Conservation (phyloP, 2,797 vertebrate species). For the Australoheros facetus region DNA sequence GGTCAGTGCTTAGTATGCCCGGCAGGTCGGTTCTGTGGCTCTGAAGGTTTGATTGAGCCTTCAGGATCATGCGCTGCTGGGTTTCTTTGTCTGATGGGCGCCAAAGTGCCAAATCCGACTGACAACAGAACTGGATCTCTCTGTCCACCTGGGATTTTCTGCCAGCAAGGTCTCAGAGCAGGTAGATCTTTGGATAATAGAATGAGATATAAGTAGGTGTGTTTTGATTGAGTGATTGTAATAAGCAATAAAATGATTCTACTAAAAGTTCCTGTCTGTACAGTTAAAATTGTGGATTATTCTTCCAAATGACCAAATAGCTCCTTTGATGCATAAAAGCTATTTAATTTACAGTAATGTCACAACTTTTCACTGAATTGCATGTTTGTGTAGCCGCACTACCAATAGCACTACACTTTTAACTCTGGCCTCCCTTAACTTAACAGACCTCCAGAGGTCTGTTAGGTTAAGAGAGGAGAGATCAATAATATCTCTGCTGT, state of each 20-base stretch:
- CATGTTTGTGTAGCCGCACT: neutral
- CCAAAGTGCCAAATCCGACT: constrained; percentile 79
- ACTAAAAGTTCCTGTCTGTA: neutral
- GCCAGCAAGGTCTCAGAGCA: constrained; percentile 72
- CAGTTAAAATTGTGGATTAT: neutral
- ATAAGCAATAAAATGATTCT: neutral
- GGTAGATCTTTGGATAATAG: constrained; percentile 58
- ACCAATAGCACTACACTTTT: neutral
- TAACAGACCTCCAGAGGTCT: neutral
- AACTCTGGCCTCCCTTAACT: no score
- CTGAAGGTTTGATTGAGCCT: constrained; percentile 79
- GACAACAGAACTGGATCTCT: constrained; percentile 81
- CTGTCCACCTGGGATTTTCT: constrained; percentile 81
- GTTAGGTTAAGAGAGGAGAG: neutral
- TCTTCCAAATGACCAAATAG: neutral
- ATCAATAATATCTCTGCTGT: neutral
- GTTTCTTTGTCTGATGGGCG: constrained; percentile 79
- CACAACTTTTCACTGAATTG: neutral
- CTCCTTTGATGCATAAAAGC: neutral
- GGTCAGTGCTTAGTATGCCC: constrained; percentile 83
- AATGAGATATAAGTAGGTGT: neutral
- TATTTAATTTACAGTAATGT: neutral
- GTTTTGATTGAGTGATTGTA: neutral
- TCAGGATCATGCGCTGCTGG: constrained; percentile 80
- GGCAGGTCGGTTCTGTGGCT: constrained; percentile 80